Conservation (phyloP, 2,888 invertebrate species). For the Drosophila kambysellisi region DNA sequence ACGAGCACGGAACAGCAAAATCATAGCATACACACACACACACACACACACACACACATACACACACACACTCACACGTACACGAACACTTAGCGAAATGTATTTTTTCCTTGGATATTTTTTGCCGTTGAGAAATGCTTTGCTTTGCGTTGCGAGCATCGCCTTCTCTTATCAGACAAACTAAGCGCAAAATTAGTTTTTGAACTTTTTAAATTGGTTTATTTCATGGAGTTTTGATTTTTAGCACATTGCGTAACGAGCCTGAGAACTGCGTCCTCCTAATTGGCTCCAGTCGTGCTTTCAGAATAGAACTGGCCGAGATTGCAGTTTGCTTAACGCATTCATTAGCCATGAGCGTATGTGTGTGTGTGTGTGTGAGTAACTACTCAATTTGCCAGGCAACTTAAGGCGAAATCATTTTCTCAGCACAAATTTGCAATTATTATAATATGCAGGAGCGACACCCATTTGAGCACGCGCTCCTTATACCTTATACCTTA, state of each 20-base stretch:
- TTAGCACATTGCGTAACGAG: constrained; percentile 76
- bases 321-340: constrained; percentile 66
- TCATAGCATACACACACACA: constrained; percentile 34
- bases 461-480: constrained; percentile 30
- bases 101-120: constrained; percentile 17
- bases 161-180: constrained; percentile 78
- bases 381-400: constrained; percentile 76
- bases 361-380: constrained; percentile 34
- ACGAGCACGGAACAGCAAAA: constrained; percentile 34
- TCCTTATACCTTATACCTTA: constrained; percentile 4
- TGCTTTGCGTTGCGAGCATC: constrained; percentile 40
- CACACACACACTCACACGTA: not conserved
- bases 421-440: constrained; percentile 74
- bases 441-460: constrained; percentile 67
- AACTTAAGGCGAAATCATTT: constrained; percentile 72
- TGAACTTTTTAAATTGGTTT: constrained; percentile 82
- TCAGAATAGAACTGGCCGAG: constrained; percentile 17
- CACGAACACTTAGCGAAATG: constrained; percentile 35
- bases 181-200: constrained; percentile 84
- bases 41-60: not conserved
- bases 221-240: constrained; percentile 82
- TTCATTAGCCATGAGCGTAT: constrained; percentile 60
- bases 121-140: constrained; percentile 28
- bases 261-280: constrained; percentile 66
- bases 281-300: constrained; percentile 70